Evolutionary conservation across 2,113 vertebrate species (phyloP), one percentile per base, ranked within the genome.

Genomic region (Scomber scombrus): DNA sequence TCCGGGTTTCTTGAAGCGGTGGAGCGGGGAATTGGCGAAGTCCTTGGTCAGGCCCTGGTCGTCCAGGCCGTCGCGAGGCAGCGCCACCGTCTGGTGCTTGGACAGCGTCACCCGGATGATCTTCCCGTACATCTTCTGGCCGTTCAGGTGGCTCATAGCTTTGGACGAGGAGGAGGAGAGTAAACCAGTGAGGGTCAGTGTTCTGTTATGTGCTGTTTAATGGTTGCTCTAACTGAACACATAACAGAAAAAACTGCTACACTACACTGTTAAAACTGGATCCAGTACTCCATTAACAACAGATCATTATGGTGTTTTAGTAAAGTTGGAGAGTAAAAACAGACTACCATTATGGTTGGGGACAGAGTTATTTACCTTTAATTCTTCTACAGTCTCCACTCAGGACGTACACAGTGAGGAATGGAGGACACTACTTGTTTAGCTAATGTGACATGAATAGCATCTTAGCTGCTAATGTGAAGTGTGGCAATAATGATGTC

Each of bases 91-190:
- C 84, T 98, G 98, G 91, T 99, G 97, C 76, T 99, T 99, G 64
- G 98, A 99, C 84, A 98, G 93, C 1, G 97, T 98, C 87, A 99
- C 97, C 2, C 98, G 96, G 91, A 99, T 98, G 89, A 99, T 97
- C 94, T 99, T 99, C 47, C 97, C 97, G 47, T 97, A 97, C 97
- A 99, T 98, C 94, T 99, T 99, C 88, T 99, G 98, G 71, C 97
- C 97, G 65, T 99, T 99, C 86, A 99, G 93, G 93, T 99, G 98
- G 85, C 97, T 99, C 97, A 99, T 99, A 23, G 97, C 98, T 99
- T 70, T 21, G 3, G 12, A 2, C 2, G 12, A 1, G 16, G 4
- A 0, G 4, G 67, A 49, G 34, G 7, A 57, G 29, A 69, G 1
- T 3, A n/a, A 54, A 51, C 34, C 34, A 8, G 34, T 7, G 7